These are phyloP conservation scores for Quadriops clusia DNA, from an alignment of 2,888 invertebrate genomes.

Conservation along the genomic window DNA sequence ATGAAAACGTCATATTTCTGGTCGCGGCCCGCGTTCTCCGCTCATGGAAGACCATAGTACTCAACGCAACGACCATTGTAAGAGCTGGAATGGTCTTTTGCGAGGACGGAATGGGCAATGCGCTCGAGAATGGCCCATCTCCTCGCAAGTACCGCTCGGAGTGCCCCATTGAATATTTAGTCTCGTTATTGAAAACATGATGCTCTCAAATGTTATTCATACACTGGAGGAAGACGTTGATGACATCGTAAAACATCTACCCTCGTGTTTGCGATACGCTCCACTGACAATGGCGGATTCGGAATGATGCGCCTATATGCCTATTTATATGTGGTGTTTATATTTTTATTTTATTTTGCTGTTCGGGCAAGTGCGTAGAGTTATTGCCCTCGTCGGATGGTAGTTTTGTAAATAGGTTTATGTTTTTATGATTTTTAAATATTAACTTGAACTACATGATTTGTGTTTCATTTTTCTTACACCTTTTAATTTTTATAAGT, in stretches of 20 bases:
- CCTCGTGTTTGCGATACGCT: conserved; percentile 9
- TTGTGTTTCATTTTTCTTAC: no score
- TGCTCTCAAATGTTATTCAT: conserved; percentile 32
- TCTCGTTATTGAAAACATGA: conserved; percentile 36
- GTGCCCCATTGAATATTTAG: conserved; percentile 34
- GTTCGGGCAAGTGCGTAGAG: no score
- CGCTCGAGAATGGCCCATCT: conserved; percentile 33
- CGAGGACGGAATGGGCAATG: conserved; percentile 36
- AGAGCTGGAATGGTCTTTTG: conserved; percentile 32
- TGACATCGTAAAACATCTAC: conserved; percentile 24
- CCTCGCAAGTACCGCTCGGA: conserved; percentile 25
- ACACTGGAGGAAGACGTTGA: conserved; percentile 28
- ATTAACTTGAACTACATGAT: no score
- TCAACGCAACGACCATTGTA: conserved; percentile 33
- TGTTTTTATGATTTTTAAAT: no score
- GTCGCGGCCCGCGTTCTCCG: conserved; percentile 19
- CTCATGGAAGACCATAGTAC: conserved; percentile 29
- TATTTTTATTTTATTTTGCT: no score
- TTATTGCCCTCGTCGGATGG: no score
- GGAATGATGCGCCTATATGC: neutral
- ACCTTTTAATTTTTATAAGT: no score
- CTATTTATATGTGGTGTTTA: no score
- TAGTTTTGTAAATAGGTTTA: no score
- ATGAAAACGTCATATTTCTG: conserved; percentile 25
- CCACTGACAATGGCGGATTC: conserved; percentile 1